A percentile compares a stretch with the other conserved stretches of the same genome.
Evolutionary conservation across 2,113 vertebrate species (phyloP).

Genomic region (Chloebia gouldiae): DNA sequence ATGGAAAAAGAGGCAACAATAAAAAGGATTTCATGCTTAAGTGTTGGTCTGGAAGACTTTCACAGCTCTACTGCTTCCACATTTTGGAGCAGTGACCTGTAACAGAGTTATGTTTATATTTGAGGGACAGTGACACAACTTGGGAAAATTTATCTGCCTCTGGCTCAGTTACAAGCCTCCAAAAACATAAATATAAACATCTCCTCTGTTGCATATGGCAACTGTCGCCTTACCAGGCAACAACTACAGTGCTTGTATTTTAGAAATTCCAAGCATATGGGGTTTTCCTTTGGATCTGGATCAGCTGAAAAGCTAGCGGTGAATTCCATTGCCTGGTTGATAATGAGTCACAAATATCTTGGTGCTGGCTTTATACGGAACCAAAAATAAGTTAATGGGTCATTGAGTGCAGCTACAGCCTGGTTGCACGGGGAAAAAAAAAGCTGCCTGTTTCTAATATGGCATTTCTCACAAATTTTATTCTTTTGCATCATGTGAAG

Average conservation of each 20-base stretch:
- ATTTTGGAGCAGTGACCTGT: not conserved
- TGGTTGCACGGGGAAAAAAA: not conserved
- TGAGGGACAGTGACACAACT: not conserved
- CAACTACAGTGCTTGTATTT: not conserved
- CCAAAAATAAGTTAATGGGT: slow-evolving; percentile 41
- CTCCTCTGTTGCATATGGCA: not conserved
- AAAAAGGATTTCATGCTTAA: not conserved
- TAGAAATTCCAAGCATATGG: slow-evolving; percentile 41
- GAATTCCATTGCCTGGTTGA: slow-evolving; percentile 31
- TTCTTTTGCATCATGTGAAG: not conserved
- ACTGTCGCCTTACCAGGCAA: slow-evolving; percentile 3
- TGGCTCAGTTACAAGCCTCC: not conserved
- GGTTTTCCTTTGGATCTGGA: slow-evolving; percentile 53
- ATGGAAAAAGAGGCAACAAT: not conserved
- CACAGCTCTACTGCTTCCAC: not conserved
- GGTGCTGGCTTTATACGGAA: slow-evolving; percentile 20
- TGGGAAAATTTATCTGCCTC: not conserved
- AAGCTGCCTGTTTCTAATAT: not conserved
- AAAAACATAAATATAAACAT: slow-evolving; percentile 28
- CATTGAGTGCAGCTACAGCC: not conserved
- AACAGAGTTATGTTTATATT: not conserved
- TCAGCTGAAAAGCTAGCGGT: not conserved
- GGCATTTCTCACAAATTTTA: not conserved
- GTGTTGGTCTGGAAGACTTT: not conserved
- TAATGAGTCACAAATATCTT: slow-evolving; percentile 43